Evolutionary conservation across 2,888 invertebrate genomes (phyloP).

Genomic region (Ferrisia virgata): DNA sequence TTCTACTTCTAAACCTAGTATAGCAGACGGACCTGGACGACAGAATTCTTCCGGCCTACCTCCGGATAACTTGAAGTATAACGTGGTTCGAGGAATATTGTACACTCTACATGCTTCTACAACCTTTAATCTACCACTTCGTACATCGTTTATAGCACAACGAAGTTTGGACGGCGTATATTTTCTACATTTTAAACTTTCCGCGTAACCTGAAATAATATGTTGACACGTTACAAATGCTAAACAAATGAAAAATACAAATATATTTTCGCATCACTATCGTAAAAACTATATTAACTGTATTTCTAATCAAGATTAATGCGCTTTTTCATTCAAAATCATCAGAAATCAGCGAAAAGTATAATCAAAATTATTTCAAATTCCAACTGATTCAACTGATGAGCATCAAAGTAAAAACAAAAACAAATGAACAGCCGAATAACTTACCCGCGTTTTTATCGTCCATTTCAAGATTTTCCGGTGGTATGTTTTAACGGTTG

Average conservation of each 20-base stretch:
- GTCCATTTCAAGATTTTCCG: not conserved
- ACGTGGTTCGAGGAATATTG: conserved; percentile 2
- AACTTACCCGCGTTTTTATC: not conserved
- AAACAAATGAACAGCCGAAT: not conserved
- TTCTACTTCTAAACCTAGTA: conserved; percentile 48
- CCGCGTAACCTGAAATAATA: not conserved
- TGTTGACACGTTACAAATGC: not conserved
- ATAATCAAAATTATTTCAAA: not conserved
- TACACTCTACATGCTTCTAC: not conserved
- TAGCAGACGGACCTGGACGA: conserved; percentile 47
- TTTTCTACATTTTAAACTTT: not conserved
- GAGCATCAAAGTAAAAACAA: not conserved
- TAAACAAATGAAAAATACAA: not conserved
- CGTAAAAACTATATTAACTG: not conserved
- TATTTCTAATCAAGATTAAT: not conserved
- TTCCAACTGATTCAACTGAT: not conserved
- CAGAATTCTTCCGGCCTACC: conserved; percentile 45
- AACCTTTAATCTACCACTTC: not conserved
- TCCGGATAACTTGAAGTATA: conserved; percentile 13
- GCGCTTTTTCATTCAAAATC: not conserved
- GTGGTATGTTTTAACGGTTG: not conserved
- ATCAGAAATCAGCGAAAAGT: not conserved
- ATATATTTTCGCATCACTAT: not conserved
- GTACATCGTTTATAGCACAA: not conserved
- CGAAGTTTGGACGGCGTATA: not conserved